Percentiles rank a stretch among this genome's conserved stretches.
Evolutionary conservation across 2,888 invertebrate genomes (phyloP).

Genomic region (Ferrisia virgata): DNA sequence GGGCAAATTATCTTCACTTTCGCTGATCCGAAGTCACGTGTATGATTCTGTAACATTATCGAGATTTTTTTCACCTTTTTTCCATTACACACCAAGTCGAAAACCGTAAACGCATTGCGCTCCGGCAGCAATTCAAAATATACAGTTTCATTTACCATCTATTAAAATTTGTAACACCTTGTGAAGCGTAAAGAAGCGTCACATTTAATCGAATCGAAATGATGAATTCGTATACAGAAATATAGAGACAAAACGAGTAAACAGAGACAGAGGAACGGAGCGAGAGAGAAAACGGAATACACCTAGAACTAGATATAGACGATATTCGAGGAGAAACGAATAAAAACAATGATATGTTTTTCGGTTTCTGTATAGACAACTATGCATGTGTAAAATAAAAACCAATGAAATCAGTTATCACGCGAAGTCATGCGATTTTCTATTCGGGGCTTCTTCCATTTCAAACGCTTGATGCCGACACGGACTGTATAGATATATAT

Average conservation of each 20-base stretch:
- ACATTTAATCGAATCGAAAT: constrained; percentile 14
- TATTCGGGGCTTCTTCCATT: background rate
- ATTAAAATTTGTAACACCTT: constrained; percentile 28
- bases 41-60: background rate
- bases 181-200: constrained; percentile 26
- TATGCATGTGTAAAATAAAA: background rate
- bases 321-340: background rate
- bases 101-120: background rate
- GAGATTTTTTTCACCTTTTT: background rate
- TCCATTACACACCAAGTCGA: background rate
- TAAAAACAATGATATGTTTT: constrained; percentile 30
- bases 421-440: constrained; percentile 22
- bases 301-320: background rate
- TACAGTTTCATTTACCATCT: constrained; percentile 20
- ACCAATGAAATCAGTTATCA: constrained; percentile 7
- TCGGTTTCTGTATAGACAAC: background rate
- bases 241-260: background rate
- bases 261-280: background rate
- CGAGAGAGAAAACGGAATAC: background rate
- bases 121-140: background rate
- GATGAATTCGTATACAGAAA: background rate
- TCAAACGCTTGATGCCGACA: background rate
- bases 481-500: background rate
- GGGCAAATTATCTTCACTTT: constrained; percentile 4
- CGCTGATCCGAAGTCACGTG: background rate